Evolutionary conservation across 2,888 invertebrate genomes (phyloP), one percentile per base, ranked within the genome.

Genomic region (Dyspetes luteomarginatus): DNA sequence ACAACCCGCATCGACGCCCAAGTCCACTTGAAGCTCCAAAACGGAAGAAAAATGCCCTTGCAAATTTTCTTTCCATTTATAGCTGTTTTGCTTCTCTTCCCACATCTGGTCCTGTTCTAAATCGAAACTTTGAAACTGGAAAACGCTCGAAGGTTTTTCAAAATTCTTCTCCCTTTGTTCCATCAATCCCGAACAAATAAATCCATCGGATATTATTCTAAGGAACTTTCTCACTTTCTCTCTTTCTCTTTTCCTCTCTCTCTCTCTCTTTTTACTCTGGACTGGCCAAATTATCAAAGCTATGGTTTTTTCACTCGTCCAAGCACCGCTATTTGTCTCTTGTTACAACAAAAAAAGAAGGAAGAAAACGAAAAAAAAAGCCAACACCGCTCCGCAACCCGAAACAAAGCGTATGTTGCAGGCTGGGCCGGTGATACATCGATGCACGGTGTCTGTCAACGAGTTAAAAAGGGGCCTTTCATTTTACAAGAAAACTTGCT

Each of bases 401-500:
- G 15, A 67, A 43, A 52, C n/a, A 60, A 56, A 71, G n/a, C n/a
- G n/a, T n/a, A n/a, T n/a, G n/a, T n/a, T n/a, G n/a, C n/a, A n/a
- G n/a, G n/a, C 79, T 75, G 73, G 64, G 67, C 74, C 81, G 72
- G 55, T 65, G 56, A 71, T 62, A 24, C 76, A 64, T 73, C 82
- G 78, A 78, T 78, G 67, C 74, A 56, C 71, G 77, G 64, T 43
- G 56, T 69, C 65, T 43, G 50, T 36, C 36, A 62, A 78, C 77
- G 74, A 69, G 73, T 73, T 12, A 73, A 56, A 67, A 64, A 50
- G 45, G 48, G 62, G 30, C 48, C 50, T 30, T 73, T 55, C 48
- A 64, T 30, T 72, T 79, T 71, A 65, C 78, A 65, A 83, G 79
- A 75, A 71, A 80, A 83, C 69, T 55, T 71, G 24, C 48, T 48